phyloP scores from a whole-genome alignment of 2,888 invertebrate genomes.

The Teinopalpus imperialis region DNA sequence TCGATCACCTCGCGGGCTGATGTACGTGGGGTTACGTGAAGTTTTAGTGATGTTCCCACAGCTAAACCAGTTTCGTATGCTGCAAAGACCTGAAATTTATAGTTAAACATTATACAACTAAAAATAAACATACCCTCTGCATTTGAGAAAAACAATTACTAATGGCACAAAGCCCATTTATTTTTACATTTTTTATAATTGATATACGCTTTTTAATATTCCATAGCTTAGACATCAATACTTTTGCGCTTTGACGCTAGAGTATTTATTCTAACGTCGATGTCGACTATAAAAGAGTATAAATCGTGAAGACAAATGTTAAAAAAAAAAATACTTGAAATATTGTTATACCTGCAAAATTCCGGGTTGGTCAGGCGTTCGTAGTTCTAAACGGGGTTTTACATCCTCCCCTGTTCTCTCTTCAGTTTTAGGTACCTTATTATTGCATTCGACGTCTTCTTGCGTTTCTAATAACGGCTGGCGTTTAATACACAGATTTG shows the following conservation, averaged over 20 bases:
- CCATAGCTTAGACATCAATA: no score
- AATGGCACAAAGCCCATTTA: no score
- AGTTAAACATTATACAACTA: no score
- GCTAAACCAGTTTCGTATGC: slow-evolving; percentile 98
- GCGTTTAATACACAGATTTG: slow-evolving; percentile 66
- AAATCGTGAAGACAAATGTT: no score
- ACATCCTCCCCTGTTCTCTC: slow-evolving; percentile 46
- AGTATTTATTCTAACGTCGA: no score
- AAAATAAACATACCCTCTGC: no score
- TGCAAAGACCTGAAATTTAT: slow-evolving; percentile 91
- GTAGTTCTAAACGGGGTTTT: slow-evolving; percentile 42
- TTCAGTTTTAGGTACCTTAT: slow-evolving; percentile 78
- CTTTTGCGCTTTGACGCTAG: no score
- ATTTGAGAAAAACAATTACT: no score
- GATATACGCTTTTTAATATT: no score
- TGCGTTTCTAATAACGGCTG: slow-evolving; percentile 72
- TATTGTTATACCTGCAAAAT: slow-evolving; percentile 82
- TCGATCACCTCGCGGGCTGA: slow-evolving; percentile 97
- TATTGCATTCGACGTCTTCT: slow-evolving; percentile 71
- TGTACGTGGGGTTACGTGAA: slow-evolving; percentile 96
- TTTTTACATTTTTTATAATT: no score
- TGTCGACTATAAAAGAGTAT: no score
- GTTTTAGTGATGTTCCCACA: slow-evolving; percentile 94
- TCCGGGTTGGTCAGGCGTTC: slow-evolving; percentile 73
- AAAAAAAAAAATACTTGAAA: slow-evolving; percentile 88